phyloP scores from a whole-genome alignment of 2,113 vertebrate genomes.

The Nyctereutes procyonoides region DNA sequence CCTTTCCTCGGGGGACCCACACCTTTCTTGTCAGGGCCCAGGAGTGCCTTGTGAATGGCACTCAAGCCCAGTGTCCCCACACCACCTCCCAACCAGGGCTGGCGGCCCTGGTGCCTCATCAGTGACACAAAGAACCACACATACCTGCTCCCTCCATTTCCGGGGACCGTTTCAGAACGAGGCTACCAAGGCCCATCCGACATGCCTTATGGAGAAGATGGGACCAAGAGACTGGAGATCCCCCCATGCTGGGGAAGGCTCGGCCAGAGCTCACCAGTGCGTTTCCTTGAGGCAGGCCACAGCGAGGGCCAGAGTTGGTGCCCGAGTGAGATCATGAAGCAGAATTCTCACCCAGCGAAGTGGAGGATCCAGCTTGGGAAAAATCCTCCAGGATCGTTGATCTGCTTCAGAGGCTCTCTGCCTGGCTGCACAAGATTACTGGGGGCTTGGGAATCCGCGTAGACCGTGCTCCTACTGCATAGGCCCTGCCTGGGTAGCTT shows the following conservation, averaged over 20 bases:
- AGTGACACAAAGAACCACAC: background rate
- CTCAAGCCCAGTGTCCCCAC: background rate
- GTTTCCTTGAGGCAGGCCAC: background rate
- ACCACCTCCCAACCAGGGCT: background rate
- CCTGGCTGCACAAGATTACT: background rate
- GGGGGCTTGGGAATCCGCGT: rapidly evolving
- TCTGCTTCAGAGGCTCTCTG: background rate
- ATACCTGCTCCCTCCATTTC: background rate
- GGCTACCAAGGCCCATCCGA: constrained; percentile 18
- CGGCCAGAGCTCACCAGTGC: rapidly evolving
- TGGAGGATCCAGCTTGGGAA: too few species aligned
- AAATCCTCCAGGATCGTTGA: rapidly evolving
- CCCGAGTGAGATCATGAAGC: rapidly evolving
- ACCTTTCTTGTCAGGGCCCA: background rate
- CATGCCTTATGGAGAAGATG: background rate
- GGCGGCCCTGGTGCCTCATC: background rate
- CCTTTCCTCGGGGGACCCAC: background rate
- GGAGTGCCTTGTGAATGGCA: background rate
- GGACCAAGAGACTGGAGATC: background rate
- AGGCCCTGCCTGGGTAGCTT: background rate
- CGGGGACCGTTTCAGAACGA: background rate
- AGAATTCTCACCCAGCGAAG: background rate
- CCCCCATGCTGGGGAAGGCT: rapidly evolving
- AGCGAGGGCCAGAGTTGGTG: background rate
- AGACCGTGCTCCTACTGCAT: rapidly evolving